Conservation (phyloP, 2,113 vertebrate genomes). For the Chaetura pelagica region DNA sequence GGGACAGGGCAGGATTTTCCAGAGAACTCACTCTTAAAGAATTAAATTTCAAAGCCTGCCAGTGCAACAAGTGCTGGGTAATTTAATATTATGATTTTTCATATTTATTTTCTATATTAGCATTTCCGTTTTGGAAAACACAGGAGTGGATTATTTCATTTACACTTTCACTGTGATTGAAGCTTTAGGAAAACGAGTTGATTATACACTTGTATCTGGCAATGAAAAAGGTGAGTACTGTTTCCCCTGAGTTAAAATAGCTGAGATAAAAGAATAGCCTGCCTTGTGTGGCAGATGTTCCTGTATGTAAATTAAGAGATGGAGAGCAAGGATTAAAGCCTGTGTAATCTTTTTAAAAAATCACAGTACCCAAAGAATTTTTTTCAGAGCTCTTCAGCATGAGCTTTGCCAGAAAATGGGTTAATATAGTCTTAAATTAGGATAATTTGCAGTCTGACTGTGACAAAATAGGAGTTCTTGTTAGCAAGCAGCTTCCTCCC, state of each 20-base stretch:
- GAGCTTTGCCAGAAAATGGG: background rate
- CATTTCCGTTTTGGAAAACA: constrained; percentile 7
- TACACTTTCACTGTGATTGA: constrained; percentile 17
- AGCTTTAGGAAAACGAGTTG: background rate
- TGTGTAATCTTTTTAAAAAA: background rate
- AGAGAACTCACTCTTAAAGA: background rate
- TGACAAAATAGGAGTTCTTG: background rate
- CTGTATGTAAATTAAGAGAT: background rate
- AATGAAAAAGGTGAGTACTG: constrained; percentile 62
- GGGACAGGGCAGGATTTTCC: background rate
- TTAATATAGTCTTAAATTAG: background rate
- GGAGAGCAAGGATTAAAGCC: background rate
- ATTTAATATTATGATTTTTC: background rate
- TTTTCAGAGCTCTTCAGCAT: background rate
- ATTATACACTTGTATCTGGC: constrained; percentile 56
- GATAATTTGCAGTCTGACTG: background rate
- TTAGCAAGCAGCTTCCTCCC: background rate
- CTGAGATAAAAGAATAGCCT: background rate
- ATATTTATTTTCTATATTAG: constrained; percentile 17
- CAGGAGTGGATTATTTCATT: constrained; percentile 32
- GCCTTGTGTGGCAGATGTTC: background rate
- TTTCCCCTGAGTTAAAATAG: background rate
- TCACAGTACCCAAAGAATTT: background rate
- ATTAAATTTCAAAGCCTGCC: background rate
- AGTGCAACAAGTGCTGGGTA: background rate